Evolutionary conservation across 2,888 invertebrate species (phyloP).

Genomic region (Macrophya alboannulata): DNA sequence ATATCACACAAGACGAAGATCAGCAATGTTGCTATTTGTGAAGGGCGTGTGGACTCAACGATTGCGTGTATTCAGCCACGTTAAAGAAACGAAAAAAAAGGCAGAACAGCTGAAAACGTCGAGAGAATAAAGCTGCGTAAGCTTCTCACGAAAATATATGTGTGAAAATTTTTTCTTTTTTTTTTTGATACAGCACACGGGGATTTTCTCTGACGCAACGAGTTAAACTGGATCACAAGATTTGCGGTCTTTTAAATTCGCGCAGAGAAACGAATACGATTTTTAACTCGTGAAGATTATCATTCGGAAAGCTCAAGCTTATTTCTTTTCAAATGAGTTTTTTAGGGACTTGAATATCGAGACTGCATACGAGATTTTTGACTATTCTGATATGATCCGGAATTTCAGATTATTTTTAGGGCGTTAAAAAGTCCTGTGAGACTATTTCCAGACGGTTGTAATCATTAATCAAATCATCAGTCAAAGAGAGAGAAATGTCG

Average conservation of each 20-base stretch:
- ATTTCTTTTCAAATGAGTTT: not conserved
- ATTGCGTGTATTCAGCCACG: not conserved
- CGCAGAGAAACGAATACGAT: not conserved
- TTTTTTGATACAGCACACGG: not conserved
- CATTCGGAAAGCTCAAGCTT: not conserved
- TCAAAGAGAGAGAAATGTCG: constrained; percentile 14
- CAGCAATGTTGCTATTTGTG: not conserved
- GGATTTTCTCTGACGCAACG: constrained; percentile 11
- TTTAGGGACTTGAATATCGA: not conserved
- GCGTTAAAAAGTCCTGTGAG: not conserved
- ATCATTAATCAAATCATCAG: constrained; percentile 33
- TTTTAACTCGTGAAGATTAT: not conserved
- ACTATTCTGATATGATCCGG: not conserved
- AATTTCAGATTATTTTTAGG: not conserved
- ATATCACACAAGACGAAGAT: not conserved
- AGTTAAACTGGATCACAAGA: not conserved
- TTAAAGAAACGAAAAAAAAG: not conserved
- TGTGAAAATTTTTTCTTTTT: not conserved
- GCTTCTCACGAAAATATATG: constrained; percentile 12
- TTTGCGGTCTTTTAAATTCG: not conserved
- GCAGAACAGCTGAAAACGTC: constrained; percentile 19
- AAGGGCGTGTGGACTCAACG: not conserved
- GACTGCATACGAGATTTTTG: too few relatives aligned
- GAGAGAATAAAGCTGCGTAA: constrained; percentile 12
- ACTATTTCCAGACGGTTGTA: not conserved